Evolutionary conservation across 2,797 vertebrate species (phyloP).

Genomic region (Microcaecilia unicolor): DNA sequence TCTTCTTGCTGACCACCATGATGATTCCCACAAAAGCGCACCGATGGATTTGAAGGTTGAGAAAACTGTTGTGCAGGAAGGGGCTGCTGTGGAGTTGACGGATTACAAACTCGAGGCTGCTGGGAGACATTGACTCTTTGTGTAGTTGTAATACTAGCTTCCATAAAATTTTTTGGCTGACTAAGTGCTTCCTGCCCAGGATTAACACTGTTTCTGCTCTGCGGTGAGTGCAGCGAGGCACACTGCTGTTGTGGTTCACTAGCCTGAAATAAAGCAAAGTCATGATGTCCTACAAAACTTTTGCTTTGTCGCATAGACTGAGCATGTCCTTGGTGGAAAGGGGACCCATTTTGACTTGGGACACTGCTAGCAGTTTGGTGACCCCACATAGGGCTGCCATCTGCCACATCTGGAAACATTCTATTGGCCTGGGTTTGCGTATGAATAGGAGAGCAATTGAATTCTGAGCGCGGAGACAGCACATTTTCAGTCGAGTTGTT

Average conservation of each 20-base stretch:
- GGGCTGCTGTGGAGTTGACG: conserved; percentile 58
- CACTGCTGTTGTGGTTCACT: conserved; percentile 65
- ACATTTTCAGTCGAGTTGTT: conserved; percentile 57
- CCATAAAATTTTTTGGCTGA: conserved; percentile 74
- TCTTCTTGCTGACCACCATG: conserved; percentile 42
- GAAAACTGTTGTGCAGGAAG: conserved; percentile 66
- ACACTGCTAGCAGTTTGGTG: conserved; percentile 66
- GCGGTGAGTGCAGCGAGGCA: conserved; percentile 50
- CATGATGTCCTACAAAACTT: conserved; percentile 72
- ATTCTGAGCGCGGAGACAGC: conserved; percentile 76
- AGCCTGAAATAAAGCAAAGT: conserved; percentile 82
- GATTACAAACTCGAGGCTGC: conserved; percentile 59
- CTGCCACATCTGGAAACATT: conserved; percentile 76
- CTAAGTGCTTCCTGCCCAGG: conserved; percentile 53
- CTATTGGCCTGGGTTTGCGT: conserved; percentile 79
- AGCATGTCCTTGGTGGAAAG: conserved; percentile 80
- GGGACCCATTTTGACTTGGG: conserved; percentile 78
- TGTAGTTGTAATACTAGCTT: conserved; percentile 54
- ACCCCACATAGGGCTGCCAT: conserved; percentile 91
- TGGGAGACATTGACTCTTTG: conserved; percentile 55
- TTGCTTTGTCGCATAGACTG: conserved; percentile 75
- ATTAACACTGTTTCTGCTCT: conserved; percentile 57
- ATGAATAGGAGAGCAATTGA: conserved; percentile 71
- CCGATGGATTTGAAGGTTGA: conserved; percentile 55
- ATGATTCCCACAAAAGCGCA: conserved; percentile 64